These are phyloP conservation scores for Lamellibrachia columna DNA, from an alignment of 2,888 invertebrate species.

Conservation along the genomic window DNA sequence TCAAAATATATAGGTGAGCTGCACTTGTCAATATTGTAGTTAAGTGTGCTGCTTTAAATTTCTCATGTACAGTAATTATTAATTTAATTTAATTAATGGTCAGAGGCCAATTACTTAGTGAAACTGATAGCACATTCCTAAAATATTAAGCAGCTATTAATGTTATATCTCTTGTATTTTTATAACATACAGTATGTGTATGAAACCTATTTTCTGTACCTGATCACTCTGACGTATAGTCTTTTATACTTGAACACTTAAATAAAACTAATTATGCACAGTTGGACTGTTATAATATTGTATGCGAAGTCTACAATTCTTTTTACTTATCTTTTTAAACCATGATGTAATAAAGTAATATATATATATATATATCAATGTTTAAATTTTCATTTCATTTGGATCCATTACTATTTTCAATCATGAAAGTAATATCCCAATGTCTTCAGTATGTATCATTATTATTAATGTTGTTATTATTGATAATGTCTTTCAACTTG, in stretches of 20 bases:
- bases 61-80: not conserved
- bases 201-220: not conserved
- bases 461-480: not conserved
- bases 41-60: not conserved
- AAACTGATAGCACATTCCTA: too few relatives aligned
- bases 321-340: not conserved
- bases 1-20: constrained; percentile 13
- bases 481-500: not conserved
- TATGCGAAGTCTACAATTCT: not conserved
- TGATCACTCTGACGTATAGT: not conserved
- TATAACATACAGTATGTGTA: not conserved
- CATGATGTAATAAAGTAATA: too few relatives aligned
- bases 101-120: not conserved
- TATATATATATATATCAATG: too few relatives aligned
- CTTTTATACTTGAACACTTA: too few relatives aligned
- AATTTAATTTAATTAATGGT: not conserved
- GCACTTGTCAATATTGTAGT: not conserved
- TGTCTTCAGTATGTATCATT: not conserved
- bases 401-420: too few relatives aligned
- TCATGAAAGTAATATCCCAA: too few relatives aligned
- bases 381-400: too few relatives aligned
- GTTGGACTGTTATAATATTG: not conserved
- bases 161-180: not conserved
- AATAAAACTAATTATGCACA: not conserved
- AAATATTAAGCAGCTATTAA: not conserved